Evolutionary conservation across 2,797 vertebrate species (phyloP).

Genomic region (Psittacula echo): DNA sequence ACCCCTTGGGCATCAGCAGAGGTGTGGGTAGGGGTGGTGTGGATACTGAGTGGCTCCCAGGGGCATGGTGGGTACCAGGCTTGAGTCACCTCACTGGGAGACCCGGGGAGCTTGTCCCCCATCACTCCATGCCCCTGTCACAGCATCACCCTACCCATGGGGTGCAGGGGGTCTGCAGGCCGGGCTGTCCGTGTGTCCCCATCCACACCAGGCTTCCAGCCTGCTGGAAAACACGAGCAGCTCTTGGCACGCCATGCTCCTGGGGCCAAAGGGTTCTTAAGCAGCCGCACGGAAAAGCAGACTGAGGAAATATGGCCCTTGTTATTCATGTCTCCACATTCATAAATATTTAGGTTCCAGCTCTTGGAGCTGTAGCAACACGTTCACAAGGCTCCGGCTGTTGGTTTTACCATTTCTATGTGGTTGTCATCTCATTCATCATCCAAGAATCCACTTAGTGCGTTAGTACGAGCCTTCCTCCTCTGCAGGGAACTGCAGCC

Average conservation of each 20-base stretch:
- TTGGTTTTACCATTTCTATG: neutral
- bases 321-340: constrained; percentile 4
- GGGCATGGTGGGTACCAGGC: rapidly evolving
- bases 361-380: neutral
- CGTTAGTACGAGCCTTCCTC: neutral
- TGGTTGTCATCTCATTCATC: constrained; percentile 4
- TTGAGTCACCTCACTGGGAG: neutral
- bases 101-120: neutral
- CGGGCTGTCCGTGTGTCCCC: rapidly evolving
- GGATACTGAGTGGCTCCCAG: neutral
- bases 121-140: neutral
- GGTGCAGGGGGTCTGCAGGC: too few relatives aligned
- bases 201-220: neutral
- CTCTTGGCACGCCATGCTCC: rapidly evolving
- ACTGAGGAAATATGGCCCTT: neutral
- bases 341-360: constrained; percentile 65
- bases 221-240: neutral
- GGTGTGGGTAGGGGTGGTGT: rapidly evolving
- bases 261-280: neutral
- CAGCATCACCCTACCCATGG: neutral
- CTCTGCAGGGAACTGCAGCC: neutral
- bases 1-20: neutral
- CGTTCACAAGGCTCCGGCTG: neutral
- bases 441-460: neutral
- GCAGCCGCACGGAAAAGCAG: neutral